Evolutionary conservation across 2,797 vertebrate genomes (phyloP).

Genomic region (Smutsia gigantea): DNA sequence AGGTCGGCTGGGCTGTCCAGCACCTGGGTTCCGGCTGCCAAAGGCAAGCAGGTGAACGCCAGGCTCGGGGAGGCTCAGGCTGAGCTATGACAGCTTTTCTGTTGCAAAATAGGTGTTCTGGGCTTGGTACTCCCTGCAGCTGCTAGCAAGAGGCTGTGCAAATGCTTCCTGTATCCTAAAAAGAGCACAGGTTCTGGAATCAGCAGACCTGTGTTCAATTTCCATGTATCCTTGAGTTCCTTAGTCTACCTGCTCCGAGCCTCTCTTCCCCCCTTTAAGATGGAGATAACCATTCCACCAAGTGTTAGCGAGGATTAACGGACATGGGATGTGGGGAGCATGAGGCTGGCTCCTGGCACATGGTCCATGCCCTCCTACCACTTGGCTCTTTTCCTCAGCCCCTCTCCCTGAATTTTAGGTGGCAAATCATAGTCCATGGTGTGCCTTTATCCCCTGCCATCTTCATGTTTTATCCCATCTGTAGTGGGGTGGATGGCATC

Average conservation of each 20-base stretch:
- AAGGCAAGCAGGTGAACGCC: not conserved
- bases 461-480: not conserved
- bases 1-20: not conserved
- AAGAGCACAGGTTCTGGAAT: not conserved
- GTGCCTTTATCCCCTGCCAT: not conserved
- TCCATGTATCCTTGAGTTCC: not conserved
- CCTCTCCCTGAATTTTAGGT: not conserved
- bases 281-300: not conserved
- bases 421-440: not conserved
- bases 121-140: not conserved
- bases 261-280: not conserved
- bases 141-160: not conserved
- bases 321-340: not conserved
- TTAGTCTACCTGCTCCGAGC: not conserved
- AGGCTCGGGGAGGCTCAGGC: not conserved
- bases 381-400: not conserved
- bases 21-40: conserved; percentile 10
- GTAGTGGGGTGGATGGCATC: not conserved
- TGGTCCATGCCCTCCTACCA: rapidly evolving
- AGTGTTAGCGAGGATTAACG: not conserved
- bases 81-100: not conserved
- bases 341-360: not conserved
- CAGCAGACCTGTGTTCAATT: not conserved
- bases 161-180: not conserved
- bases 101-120: conserved; percentile 40